Evolutionary conservation across 2,797 vertebrate species (phyloP).

Genomic region (Gambusia yucatana): DNA sequence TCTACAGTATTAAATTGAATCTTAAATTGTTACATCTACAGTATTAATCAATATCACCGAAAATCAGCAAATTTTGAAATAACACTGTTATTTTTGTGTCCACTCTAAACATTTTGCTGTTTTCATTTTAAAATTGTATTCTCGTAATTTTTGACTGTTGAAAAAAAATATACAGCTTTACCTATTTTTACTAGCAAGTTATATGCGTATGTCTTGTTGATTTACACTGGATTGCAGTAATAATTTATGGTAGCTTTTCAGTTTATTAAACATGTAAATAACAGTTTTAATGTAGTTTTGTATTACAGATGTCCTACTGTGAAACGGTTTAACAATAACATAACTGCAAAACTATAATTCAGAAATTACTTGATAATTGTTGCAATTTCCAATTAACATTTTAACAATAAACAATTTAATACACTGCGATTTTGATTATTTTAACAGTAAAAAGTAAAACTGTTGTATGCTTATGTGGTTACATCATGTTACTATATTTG

Average conservation of each 20-base stretch:
- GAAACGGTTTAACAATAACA: not conserved
- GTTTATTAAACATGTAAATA: not conserved
- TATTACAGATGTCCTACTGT: not conserved
- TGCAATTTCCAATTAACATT: not conserved
- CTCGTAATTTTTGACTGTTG: too few relatives aligned
- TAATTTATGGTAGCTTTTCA: not conserved
- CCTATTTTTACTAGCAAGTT: not conserved
- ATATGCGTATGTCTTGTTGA: not conserved
- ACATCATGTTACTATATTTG: not conserved
- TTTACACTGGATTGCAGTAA: not conserved
- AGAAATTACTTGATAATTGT: not conserved
- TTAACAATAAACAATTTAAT: not conserved
- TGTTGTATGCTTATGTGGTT: not conserved
- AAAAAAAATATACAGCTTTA: not conserved
- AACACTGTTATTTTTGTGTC: not conserved
- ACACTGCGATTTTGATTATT: not conserved
- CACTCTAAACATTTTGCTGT: not conserved
- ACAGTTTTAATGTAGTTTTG: not conserved
- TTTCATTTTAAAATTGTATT: not conserved
- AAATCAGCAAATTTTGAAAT: not conserved
- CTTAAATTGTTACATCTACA: not conserved
- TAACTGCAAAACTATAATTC: not conserved
- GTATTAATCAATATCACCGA: not conserved
- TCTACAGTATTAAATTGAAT: not conserved
- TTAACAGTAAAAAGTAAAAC: not conserved